Evolutionary conservation across 2,113 vertebrate species (phyloP), one percentile per base, ranked within the genome.

Genomic region (Bostrychus sinensis): DNA sequence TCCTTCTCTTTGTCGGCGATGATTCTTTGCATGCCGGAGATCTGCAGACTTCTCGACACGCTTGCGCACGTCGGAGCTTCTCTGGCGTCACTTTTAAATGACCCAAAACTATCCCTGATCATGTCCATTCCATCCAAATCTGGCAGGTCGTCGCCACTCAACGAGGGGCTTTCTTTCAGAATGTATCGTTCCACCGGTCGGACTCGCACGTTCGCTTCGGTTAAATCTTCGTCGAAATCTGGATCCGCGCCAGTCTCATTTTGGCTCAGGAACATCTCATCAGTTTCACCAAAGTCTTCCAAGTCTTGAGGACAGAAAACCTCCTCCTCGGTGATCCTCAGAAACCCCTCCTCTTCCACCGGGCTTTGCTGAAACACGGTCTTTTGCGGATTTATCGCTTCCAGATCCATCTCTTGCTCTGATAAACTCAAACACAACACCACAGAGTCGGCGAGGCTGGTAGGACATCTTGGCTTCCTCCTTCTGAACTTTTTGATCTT

Each of bases 1-100:
- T 62, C 37, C 19, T 60, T 14, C 53, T 72, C 63, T 42, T 65
- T 67, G 3, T 67, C 50, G 38, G 55, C 60, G 23, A 64, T 51
- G 41, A 53, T 36, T 9, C 45, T 54, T 10, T 1, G 14, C 10
- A n/a, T 2, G 9, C 3, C 13, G 26, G 20, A 19, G 11, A 51
- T 22, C n/a, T 20, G 14, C 9, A 1, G 13, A 42, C 37, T 0
- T 7, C 7, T 20, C 20, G 20, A 7, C 1, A 9, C n/a, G 16
- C 16, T 41, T 0, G n/a, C 6, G 1, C 39, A n/a, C 2, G 19
- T 2, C n/a, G 39, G n/a, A 1, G 12, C 19, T 0, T 22, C 42
- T 11, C 10, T 3, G 9, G 4, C 19, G 19, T 22, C 19, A 4
- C 19, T 19, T 11, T 20, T 20, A 5, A 46, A 23, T 1, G 43